These are phyloP conservation scores for Antennarius maculatus DNA, from an alignment of 2,797 vertebrate genomes.

Conservation along the genomic window DNA sequence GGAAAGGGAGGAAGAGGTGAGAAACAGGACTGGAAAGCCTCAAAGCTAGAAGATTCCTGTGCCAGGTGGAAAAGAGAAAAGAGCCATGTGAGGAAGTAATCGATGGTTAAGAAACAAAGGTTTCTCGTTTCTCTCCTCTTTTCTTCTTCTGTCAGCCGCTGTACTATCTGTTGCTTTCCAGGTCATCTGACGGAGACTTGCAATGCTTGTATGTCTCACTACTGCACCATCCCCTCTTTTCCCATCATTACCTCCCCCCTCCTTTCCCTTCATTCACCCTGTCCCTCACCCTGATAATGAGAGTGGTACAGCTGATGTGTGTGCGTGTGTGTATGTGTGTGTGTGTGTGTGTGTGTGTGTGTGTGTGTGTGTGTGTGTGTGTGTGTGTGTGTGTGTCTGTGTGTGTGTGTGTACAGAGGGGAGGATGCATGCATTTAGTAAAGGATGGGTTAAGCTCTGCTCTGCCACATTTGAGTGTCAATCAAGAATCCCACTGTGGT, in stretches of 20 bases:
- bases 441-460: constrained; percentile 75
- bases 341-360: constrained; percentile 30
- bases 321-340: constrained; percentile 19
- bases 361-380: constrained; percentile 30
- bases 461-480: constrained; percentile 72
- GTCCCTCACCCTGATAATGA: constrained; percentile 58
- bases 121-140: background rate
- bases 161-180: constrained; percentile 54
- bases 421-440: constrained; percentile 60
- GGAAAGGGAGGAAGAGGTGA: constrained; percentile 6
- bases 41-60: constrained; percentile 42
- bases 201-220: constrained; percentile 33
- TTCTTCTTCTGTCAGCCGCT: constrained; percentile 26
- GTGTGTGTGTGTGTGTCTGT: constrained; percentile 23
- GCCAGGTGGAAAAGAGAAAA: constrained; percentile 20
- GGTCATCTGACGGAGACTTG: constrained; percentile 39
- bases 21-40: constrained; percentile 16
- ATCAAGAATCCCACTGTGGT: constrained; percentile 61
- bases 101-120: background rate
- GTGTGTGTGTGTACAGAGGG: constrained; percentile 23
- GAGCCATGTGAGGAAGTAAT: constrained; percentile 11
- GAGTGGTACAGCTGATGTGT: constrained; percentile 61
- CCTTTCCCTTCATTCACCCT: constrained; percentile 25
- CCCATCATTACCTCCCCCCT: background rate
- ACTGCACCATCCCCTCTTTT: background rate